Evolutionary conservation across 2,113 vertebrate genomes (phyloP), one percentile per base, ranked within the genome.

Genomic region (Leptobrachium leishanense): DNA sequence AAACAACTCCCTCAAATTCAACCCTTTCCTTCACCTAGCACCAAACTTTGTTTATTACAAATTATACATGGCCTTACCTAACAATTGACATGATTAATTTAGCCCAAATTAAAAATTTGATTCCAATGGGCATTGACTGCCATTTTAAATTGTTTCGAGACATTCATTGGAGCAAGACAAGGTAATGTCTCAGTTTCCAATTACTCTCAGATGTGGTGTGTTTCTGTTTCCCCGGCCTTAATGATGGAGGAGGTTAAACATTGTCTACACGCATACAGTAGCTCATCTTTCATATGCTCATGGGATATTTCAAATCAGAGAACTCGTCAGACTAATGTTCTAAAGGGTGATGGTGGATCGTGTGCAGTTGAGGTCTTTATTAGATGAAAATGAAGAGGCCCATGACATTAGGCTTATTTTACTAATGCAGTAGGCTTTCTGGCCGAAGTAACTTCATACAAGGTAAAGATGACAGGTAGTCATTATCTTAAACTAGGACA

Each of bases 211-310:
- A 5, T 4, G 46, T 8, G 8, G 46, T 1, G 55, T 59, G 55
- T 59, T 11, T 12, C 11, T 31, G 20, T 31, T 31, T 31, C 20
- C 1, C 13, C n/a, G 62, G n/a, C 5, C 62, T 39, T 10, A 6
- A n/a, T 3, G 41, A 12, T 77, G 67, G 63, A 40, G 39, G 67
- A 69, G 69, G 42, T 71, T 63, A 62, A 77, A 62, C 68, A 70
- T 50, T 77, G 76, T 63, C 67, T 77, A 55, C 43, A 3, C 50
- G 54, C 68, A 77, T 62, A 70, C 76, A 77, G 68, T 77, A 77
- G 76, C 68, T 77, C 68, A 77, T 63, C 42, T 77, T 77, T 77
- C 68, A 63, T 71, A 39, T 70, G 9, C 76, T 57, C 53, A 62
- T 63, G 76, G 76, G 67, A 62, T 77, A 43, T 54, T 77, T 71